phyloP scores from a whole-genome alignment of 2,888 invertebrate species.

The Catocala fraxini region DNA sequence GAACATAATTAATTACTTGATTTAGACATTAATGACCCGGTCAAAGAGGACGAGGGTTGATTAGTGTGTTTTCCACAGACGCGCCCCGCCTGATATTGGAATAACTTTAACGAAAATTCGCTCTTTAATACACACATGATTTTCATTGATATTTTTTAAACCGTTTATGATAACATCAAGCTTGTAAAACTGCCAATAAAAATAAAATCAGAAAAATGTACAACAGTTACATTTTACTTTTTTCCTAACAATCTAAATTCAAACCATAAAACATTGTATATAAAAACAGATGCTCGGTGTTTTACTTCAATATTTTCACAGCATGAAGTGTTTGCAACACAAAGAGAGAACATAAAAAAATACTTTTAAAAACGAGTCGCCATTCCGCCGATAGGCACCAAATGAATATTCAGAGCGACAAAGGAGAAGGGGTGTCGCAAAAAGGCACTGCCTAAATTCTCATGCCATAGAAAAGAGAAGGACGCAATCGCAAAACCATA shows the following conservation, averaged over 20 bases:
- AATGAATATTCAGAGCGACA: conserved; percentile 84
- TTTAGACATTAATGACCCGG: conserved; percentile 85
- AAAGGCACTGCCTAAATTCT: conserved; percentile 74
- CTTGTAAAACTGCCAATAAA: background rate
- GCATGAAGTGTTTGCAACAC: conserved; percentile 69
- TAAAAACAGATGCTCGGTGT: conserved; percentile 56
- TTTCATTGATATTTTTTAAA: background rate
- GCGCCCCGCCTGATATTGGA: conserved; percentile 61
- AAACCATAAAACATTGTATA: conserved; percentile 44
- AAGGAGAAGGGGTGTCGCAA: conserved; percentile 80
- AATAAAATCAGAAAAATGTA: conserved; percentile 8
- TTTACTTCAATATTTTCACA: conserved; percentile 71
- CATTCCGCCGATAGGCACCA: conserved; percentile 80
- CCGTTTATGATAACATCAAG: no score
- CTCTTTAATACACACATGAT: conserved; percentile 1
- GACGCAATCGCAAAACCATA: conserved; percentile 79
- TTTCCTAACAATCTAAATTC: conserved; percentile 29
- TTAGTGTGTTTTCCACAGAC: conserved; percentile 75
- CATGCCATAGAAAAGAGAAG: conserved; percentile 65
- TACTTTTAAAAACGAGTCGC: conserved; percentile 78
- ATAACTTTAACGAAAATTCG: conserved; percentile 35
- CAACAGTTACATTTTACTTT: conserved; percentile 16
- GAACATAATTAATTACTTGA: conserved; percentile 86
- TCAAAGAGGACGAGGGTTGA: conserved; percentile 80
- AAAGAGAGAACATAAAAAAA: conserved; percentile 74